Conservation (phyloP, 2,888 invertebrate genomes). For the Hybos culiciformis region DNA sequence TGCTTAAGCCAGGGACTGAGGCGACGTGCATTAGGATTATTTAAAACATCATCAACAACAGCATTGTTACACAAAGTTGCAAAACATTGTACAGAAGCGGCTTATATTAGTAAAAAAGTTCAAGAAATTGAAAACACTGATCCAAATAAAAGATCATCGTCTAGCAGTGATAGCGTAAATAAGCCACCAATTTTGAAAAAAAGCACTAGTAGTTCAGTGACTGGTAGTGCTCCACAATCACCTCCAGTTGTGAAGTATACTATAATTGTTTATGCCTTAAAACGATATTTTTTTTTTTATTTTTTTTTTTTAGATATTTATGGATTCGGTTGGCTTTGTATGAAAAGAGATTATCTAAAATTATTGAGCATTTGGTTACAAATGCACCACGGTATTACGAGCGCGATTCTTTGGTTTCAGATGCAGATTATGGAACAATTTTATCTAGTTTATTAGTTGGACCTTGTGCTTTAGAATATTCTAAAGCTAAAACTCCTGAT, state of each 20-base stretch:
- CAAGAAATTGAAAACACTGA: conserved; percentile 58
- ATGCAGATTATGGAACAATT: conserved; percentile 82
- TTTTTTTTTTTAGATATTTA: conserved; percentile 46
- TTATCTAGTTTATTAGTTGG: conserved; percentile 81
- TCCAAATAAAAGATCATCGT: conserved; percentile 48
- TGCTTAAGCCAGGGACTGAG: conserved; percentile 64
- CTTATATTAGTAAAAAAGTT: conserved; percentile 62
- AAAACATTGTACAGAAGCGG: conserved; percentile 64
- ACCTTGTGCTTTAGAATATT: conserved; percentile 85
- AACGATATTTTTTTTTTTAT: conserved; percentile 19
- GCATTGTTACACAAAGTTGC: conserved; percentile 83
- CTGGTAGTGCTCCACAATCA: conserved; percentile 28
- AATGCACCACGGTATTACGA: conserved; percentile 81
- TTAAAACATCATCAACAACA: conserved; percentile 85
- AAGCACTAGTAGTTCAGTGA: conserved; percentile 43
- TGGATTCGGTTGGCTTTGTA: conserved; percentile 88
- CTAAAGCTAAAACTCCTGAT: conserved; percentile 74
- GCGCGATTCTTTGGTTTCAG: conserved; percentile 74
- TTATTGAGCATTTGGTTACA: conserved; percentile 73
- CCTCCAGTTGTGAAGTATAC: conserved; percentile 38
- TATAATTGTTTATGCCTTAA: background rate
- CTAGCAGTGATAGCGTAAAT: conserved; percentile 49
- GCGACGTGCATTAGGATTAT: conserved; percentile 60
- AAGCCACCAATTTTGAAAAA: conserved; percentile 51
- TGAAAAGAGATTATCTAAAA: conserved; percentile 74